Evolutionary conservation across 1,140 invertebrate genomes (phyloP), one percentile per base, ranked within the genome.

Genomic region (Protaetia brevitarsis): DNA sequence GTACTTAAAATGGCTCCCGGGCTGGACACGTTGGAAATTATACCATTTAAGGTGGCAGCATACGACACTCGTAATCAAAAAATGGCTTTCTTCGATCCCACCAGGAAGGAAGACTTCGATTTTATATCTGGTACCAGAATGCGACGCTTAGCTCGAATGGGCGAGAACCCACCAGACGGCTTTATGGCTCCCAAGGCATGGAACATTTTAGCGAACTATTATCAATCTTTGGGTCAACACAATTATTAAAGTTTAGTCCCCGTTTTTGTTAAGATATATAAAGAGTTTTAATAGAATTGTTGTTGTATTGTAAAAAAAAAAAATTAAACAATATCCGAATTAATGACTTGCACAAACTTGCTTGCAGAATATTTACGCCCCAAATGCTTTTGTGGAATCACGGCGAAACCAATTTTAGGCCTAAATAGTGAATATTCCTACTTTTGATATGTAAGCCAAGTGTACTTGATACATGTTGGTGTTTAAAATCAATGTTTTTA

Each of bases 61-160:
- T 99, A 99, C 77, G 95, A 99, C 78, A 92, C 85, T 27, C 90
- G 82, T 45, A 81, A 86, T 56, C 87, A 87, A 57, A 86, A 86
- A 71, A 99, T 99, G 98, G 89, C 89, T 16, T 98, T 97, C 79
- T 98, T 95, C 79, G 95, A 99, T 78, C 88, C 91, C 0, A 82
- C 86, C 16, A 82, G 92, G 19, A 92, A 92, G 73, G 88, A 94
- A 21, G 96, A 99, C 74, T 99, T 97, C 80, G 89, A 95, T 57
- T 99, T 99, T 74, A 99, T 99, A 70, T 99, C 96, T 0, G 97
- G 97, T 21, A 99, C 97, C 0, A 92, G 90, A 79, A 99, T 99
- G 96, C 83, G 98, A 66, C 70, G 80, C 70, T 79, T 98, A 26
- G 97, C 96, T 0, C 86, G 88, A 76, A 82, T 86, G 29, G 95